Evolutionary conservation across 2,113 vertebrate species (phyloP).

Genomic region (Bubo blakistoni): DNA sequence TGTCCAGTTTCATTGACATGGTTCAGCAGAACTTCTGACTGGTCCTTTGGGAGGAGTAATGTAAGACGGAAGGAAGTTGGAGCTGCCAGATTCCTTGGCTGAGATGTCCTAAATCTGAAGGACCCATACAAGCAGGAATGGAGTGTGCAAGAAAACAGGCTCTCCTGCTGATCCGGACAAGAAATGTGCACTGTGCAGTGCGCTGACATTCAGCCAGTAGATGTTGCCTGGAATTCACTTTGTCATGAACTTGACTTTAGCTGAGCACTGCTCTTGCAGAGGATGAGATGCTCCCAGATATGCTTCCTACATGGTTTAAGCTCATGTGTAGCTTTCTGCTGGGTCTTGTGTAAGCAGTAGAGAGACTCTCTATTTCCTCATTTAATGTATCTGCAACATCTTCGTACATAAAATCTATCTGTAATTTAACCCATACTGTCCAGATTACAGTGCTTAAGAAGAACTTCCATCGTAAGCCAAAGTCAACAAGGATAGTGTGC

Average conservation of each 20-base stretch:
- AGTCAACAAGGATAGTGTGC: not conserved
- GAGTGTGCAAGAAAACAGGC: not conserved
- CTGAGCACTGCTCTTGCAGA: not conserved
- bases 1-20: not conserved
- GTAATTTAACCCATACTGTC: not conserved
- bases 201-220: rapidly evolving
- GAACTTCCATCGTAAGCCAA: not conserved
- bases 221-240: not conserved
- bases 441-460: not conserved
- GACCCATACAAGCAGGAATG: not conserved
- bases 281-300: not conserved
- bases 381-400: not conserved
- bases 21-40: not conserved
- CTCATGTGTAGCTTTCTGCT: not conserved
- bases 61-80: not conserved
- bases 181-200: rapidly evolving
- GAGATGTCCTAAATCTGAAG: not conserved
- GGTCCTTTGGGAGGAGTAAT: not conserved
- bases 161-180: not conserved
- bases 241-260: not conserved
- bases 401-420: not conserved
- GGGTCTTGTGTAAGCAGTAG: not conserved
- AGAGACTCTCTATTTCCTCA: not conserved
- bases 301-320: not conserved
- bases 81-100: not conserved